Evolutionary conservation across 1,140 invertebrate species (phyloP), one percentile per base, ranked within the genome.

Genomic region (Ceratina calcarata): DNA sequence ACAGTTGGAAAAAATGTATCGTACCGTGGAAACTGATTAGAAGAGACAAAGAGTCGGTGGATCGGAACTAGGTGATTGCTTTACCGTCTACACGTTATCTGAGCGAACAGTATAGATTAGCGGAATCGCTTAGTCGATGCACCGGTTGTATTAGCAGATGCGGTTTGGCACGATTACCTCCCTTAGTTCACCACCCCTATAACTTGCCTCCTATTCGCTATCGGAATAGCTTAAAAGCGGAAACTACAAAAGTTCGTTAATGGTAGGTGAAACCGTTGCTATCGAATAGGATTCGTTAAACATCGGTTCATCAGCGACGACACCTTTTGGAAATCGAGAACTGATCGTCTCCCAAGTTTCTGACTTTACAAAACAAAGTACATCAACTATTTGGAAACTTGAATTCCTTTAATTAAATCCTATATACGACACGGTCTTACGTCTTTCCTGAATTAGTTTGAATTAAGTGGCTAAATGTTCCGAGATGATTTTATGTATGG

Each of bases 91-190:
- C 73, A 66, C 37, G 83, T 85, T 84, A 85, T 84, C 84, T 51
- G 74, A 53, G 58, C 69, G 83, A 79, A 85, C 84, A 85, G 58
- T 85, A 70, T 81, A 85, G 83, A 85, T 85, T 85, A 85, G 82
- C 69, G 68, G 66, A 85, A 85, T 85, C 82, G 83, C 82, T 85
- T 85, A 73, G 62, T 69, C 79, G 70, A 78, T 85, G 78, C 73
- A 81, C 79, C 64, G 78, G 53, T 74, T 85, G 78, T 84, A 85
- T 85, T 85, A 84, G 79, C 73, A 85, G 79, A 85, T 85, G 84
- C 82, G 83, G 83, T 85, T 84, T 85, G 78, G 83, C 84, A 85
- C 84, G 83, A 85, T 85, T 85, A 82, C 84, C 74, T 74, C 24
- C 58, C 60, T 66, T 77, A 16, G 49, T 15, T 75, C 24, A 16